A percentile compares a stretch with the other conserved stretches of the same genome.
Conservation (phyloP, 2,113 vertebrate genomes). For the Cryptotis parvus region DNA sequence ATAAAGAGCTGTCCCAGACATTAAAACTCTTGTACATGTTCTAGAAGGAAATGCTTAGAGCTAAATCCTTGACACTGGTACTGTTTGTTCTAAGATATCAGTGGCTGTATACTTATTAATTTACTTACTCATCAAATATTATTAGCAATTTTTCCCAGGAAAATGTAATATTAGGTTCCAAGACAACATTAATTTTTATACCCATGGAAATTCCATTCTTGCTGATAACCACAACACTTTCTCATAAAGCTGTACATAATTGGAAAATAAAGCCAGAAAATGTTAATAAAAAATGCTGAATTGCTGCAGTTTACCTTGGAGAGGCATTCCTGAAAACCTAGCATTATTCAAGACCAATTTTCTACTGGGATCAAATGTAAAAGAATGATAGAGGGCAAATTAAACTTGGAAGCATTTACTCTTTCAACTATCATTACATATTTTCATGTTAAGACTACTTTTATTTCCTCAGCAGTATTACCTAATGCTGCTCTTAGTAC, state of each 20-base stretch:
- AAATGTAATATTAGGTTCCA: constrained; percentile 16
- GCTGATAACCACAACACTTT: constrained; percentile 52
- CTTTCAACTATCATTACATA: background rate
- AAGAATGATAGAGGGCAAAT: background rate
- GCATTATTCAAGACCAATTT: constrained; percentile 36
- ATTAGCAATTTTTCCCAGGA: constrained; percentile 8
- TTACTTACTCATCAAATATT: constrained; percentile 7
- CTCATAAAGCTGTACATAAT: constrained; percentile 39
- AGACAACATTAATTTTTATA: background rate
- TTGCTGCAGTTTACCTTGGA: constrained; percentile 16
- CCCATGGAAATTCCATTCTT: constrained; percentile 58
- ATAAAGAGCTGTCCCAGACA: background rate
- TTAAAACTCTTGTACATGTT: background rate
- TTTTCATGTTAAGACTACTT: constrained; percentile 51
- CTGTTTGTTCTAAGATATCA: background rate
- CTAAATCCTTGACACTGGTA: background rate
- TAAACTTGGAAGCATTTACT: background rate
- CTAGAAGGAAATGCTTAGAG: background rate
- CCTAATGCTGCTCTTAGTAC: background rate
- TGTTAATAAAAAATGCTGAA: constrained; percentile 52
- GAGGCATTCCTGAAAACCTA: constrained; percentile 54
- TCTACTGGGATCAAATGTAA: background rate
- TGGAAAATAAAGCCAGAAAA: constrained; percentile 22
- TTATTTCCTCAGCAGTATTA: background rate
- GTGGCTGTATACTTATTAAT: background rate